phyloP scores from a whole-genome alignment of 2,797 vertebrate genomes.

The Mastacembelus armatus region DNA sequence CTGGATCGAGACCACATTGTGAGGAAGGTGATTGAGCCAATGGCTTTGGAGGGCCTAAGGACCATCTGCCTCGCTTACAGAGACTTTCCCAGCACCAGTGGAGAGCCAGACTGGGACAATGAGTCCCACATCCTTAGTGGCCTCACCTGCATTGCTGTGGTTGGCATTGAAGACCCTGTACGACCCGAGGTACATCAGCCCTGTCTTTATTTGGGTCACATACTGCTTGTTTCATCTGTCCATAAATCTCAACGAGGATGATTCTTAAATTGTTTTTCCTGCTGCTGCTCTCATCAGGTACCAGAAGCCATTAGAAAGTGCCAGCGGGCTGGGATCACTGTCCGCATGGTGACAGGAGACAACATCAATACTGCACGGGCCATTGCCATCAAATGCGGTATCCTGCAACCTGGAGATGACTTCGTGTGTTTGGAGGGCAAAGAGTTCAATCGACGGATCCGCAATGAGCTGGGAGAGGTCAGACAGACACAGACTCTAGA shows the following conservation, averaged over 20 bases:
- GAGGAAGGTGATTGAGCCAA: slow-evolving; percentile 94
- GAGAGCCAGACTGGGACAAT: slow-evolving; percentile 94
- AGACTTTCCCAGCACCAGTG: slow-evolving; percentile 88
- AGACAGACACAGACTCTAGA: slow-evolving; percentile 6
- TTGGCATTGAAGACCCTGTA: slow-evolving; percentile 98
- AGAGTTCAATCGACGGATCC: slow-evolving; percentile 95
- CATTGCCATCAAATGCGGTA: slow-evolving; percentile 96
- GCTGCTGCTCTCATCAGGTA: slow-evolving; percentile 80
- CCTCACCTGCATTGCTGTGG: slow-evolving; percentile 93
- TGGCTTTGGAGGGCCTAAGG: slow-evolving; percentile 96
- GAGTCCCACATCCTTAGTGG: slow-evolving; percentile 90
- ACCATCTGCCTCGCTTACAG: slow-evolving; percentile 97
- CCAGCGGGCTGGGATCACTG: slow-evolving; percentile 96
- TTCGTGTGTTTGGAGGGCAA: slow-evolving; percentile 96
- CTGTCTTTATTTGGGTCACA: too few species aligned
- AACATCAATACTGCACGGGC: slow-evolving; percentile 97
- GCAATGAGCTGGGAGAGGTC: slow-evolving; percentile 94
- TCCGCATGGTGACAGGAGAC: slow-evolving; percentile 98
- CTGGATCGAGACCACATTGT: slow-evolving; percentile 91
- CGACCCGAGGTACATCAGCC: slow-evolving; percentile 90
- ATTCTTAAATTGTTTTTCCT: too few species aligned
- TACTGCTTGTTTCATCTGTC: too few species aligned
- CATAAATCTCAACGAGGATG: neutral
- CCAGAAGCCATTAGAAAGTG: slow-evolving; percentile 97
- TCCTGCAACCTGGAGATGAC: slow-evolving; percentile 93